Evolutionary conservation across 2,888 invertebrate species (phyloP).

Genomic region (Mesoligia furuncula): DNA sequence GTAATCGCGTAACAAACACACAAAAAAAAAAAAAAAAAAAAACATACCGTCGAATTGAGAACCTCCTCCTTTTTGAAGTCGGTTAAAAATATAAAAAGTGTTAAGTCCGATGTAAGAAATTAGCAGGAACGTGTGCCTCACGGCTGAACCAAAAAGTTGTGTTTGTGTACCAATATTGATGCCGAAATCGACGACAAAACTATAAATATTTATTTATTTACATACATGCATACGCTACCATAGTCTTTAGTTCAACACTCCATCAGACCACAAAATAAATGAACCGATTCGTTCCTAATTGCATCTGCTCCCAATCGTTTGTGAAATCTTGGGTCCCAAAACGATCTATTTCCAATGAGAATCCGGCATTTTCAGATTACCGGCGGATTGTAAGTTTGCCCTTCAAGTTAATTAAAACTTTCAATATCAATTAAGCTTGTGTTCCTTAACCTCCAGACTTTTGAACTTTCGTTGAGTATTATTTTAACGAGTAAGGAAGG

Average conservation of each 20-base stretch:
- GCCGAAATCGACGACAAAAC: neutral
- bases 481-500: neutral
- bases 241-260: no score
- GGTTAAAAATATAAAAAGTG: no score
- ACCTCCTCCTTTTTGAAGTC: no score
- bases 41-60: no score
- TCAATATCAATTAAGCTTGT: neutral
- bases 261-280: neutral
- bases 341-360: conserved; percentile 1
- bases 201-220: no score
- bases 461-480: neutral
- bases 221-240: no score
- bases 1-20: no score
- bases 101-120: no score
- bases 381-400: neutral
- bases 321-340: neutral
- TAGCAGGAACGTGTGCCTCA: no score
- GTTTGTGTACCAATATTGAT: neutral
- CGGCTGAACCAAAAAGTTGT: no score
- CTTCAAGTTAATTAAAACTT: conserved; percentile 22
- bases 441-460: neutral
- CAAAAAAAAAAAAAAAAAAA: no score
- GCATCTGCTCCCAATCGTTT: neutral
- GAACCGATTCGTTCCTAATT: neutral
- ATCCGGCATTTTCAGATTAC: neutral